Evolutionary conservation across 2,797 vertebrate species (phyloP), one percentile per base, ranked within the genome.

Genomic region (Toxotes lorentzi): DNA sequence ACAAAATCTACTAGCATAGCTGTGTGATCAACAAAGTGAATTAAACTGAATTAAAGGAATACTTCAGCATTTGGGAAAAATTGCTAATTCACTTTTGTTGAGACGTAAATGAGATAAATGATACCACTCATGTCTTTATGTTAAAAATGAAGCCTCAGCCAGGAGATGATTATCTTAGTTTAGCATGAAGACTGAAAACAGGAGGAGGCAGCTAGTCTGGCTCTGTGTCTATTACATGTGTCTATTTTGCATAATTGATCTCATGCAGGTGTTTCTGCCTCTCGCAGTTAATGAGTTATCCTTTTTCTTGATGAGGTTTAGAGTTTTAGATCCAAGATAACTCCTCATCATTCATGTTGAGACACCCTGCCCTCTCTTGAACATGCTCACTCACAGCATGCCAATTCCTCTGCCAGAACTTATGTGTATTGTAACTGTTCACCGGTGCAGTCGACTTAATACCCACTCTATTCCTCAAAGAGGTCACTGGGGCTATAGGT

Each of bases 161-260:
- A 43, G 8, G 58, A 51, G 17, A 40, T n/a, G 45, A 38, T 35
- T 30, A 16, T 45, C 35, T 54, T 30, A 53, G 21, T 17, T 41
- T 57, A 10, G 54, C 17, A 12, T 32, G 21, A 57, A 10, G 17
- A 21, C 47, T 21, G 21, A 21, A n/a, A 45, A 2, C 32, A 38
- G 16, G 40, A n/a, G 21, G 21, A 54, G 23, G 47, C 41, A 50
- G 8, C 41, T 27, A 21, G 3, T 32, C 51, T 57, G 23, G 7
- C 27, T 67, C 14, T 54, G 27, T 38, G 43, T 64, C 41, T 30
- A 63, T 75, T 76, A 70, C 82, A 83, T 60, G 76, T 84, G 71
- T 87, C 77, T 79, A 8, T 62, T 86, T 79, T 86, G 66, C 78
- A 83, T 85, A 84, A 86, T 82, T 76, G 84, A 85, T 89, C 83